A percentile compares a stretch with the other conserved stretches of the same genome.
These are phyloP conservation scores for Ostrea edulis DNA, from an alignment of 1,140 invertebrate genomes.

Conservation along the genomic window DNA sequence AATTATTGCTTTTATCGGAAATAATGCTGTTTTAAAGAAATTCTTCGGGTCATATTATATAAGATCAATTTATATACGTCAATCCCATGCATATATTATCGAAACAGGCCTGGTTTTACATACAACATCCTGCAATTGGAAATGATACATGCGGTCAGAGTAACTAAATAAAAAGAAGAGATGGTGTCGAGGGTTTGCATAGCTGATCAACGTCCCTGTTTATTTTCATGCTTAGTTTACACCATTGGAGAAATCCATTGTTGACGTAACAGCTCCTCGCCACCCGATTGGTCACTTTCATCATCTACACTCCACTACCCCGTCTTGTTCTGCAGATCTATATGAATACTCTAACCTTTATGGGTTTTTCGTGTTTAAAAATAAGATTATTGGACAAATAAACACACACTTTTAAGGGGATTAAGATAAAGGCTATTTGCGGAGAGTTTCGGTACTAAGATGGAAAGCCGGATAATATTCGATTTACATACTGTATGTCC, in stretches of 20 bases:
- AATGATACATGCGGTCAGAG: too few species aligned
- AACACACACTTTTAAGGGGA: constrained; percentile 38
- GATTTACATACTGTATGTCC: neutral
- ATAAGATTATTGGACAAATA: constrained; percentile 39
- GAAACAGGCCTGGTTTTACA: too few species aligned
- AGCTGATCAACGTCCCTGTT: too few species aligned
- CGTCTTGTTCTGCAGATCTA: constrained; percentile 18
- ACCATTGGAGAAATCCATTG: neutral
- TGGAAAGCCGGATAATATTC: constrained; percentile 19
- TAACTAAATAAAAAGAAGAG: too few species aligned
- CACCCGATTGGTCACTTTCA: constrained; percentile 9
- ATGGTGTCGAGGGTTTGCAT: too few species aligned
- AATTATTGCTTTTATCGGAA: too few species aligned
- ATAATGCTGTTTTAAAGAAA: too few species aligned
- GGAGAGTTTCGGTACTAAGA: neutral
- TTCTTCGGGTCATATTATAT: too few species aligned
- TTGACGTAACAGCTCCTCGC: constrained; percentile 24
- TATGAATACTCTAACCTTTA: constrained; percentile 26
- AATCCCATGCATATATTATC: too few species aligned
- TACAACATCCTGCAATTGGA: too few species aligned
- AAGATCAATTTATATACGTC: too few species aligned
- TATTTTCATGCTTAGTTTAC: too few species aligned
- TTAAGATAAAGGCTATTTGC: constrained; percentile 30
- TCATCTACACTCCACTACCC: neutral
- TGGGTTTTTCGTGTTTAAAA: constrained; percentile 35